These are phyloP conservation scores for Aldabrachelys gigantea DNA, from an alignment of 2,113 vertebrate species.

Conservation along the genomic window DNA sequence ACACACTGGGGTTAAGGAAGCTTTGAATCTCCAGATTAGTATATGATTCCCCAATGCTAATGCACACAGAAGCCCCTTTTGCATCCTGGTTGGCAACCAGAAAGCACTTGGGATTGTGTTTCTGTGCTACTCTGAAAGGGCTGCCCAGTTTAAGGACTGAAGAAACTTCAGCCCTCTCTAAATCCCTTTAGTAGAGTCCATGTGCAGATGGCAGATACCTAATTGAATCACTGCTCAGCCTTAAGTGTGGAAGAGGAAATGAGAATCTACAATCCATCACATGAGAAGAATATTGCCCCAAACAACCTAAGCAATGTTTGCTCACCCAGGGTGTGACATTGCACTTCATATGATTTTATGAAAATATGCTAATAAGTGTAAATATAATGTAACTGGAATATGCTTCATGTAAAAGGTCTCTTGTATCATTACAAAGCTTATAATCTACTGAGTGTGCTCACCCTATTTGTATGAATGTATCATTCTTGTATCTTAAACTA, in stretches of 20 bases:
- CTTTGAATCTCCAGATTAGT: fast-evolving
- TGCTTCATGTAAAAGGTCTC: too few species aligned
- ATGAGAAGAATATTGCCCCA: background rate
- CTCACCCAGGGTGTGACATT: background rate
- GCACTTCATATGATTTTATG: too few species aligned
- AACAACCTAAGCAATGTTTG: background rate
- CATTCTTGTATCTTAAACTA: too few species aligned
- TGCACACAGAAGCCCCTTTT: background rate
- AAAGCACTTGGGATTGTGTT: background rate
- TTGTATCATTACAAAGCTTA: too few species aligned
- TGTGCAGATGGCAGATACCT: fast-evolving
- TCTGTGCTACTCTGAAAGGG: background rate
- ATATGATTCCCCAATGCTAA: background rate
- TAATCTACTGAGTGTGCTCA: too few species aligned
- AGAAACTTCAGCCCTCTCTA: background rate
- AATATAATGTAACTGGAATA: too few species aligned
- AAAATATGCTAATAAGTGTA: too few species aligned
- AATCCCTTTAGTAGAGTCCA: fast-evolving
- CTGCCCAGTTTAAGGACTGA: background rate
- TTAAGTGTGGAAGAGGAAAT: background rate
- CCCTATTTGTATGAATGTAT: too few species aligned
- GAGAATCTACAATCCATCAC: background rate
- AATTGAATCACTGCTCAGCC: background rate
- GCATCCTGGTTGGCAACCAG: fast-evolving
- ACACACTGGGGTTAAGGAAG: background rate